Evolutionary conservation across 2,113 vertebrate species (phyloP).

Genomic region (Neotragus pygmaeus): DNA sequence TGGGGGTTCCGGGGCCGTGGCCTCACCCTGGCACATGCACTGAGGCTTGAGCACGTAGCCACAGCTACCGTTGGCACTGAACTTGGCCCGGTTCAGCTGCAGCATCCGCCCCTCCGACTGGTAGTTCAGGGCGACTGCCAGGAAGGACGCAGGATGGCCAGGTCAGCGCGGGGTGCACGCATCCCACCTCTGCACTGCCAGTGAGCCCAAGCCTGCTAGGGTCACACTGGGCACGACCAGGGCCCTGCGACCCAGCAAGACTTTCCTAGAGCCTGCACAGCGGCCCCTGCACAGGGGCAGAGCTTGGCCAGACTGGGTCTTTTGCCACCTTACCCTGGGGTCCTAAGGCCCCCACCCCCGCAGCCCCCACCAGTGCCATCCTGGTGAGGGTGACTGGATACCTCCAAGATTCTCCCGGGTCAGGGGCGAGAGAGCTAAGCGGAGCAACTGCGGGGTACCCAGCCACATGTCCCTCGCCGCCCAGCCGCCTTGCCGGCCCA

Average conservation of each 20-base stretch:
- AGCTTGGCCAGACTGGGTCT: not conserved
- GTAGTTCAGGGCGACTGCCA: constrained; percentile 95
- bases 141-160: accelerated
- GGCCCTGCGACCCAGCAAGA: accelerated
- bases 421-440: accelerated
- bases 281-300: accelerated
- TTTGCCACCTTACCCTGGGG: not conserved
- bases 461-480: accelerated
- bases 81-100: constrained; percentile 97
- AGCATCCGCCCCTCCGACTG: constrained; percentile 96
- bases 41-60: constrained; percentile 94
- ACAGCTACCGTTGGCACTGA: constrained; percentile 94
- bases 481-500: accelerated
- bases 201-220: accelerated
- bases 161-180: accelerated
- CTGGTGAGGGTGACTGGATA: accelerated
- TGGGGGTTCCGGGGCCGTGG: accelerated
- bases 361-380: not conserved
- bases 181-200: accelerated
- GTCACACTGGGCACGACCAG: accelerated
- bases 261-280: accelerated
- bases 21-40: constrained; percentile 95
- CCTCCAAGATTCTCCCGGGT: accelerated
- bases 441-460: accelerated
- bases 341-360: not conserved